phyloP scores from a whole-genome alignment of 2,113 vertebrate genomes.

The Onychorhynchus coronatus region DNA sequence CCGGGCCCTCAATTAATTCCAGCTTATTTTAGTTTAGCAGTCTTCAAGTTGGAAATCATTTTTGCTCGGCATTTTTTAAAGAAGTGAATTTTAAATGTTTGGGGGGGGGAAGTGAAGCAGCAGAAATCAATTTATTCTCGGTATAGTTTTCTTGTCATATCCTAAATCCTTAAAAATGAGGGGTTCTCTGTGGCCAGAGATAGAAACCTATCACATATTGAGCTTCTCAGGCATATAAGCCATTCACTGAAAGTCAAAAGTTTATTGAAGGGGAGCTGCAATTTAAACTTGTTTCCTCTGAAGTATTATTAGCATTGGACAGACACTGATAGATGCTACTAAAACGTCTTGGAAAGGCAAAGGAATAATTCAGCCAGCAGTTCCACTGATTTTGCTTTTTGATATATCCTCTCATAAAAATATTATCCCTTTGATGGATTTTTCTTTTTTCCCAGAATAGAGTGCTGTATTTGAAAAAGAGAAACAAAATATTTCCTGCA shows the following conservation, averaged over 20 bases:
- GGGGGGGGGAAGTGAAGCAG: background rate
- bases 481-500: conserved; percentile 58
- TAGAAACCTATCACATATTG: background rate
- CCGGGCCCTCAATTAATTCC: background rate
- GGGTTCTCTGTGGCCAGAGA: background rate
- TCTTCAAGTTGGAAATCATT: background rate
- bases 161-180: conserved; percentile 9
- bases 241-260: conserved; percentile 15
- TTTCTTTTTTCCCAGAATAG: conserved; percentile 28
- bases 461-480: conserved; percentile 42
- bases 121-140: background rate
- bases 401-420: conserved; percentile 48
- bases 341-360: conserved; percentile 28
- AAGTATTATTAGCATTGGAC: conserved; percentile 27
- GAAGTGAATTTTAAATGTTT: background rate
- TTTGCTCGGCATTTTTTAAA: background rate
- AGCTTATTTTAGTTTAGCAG: background rate
- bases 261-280: conserved; percentile 1
- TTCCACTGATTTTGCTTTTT: conserved; percentile 40
- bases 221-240: background rate
- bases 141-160: background rate
- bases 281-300: conserved; percentile 8
- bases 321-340: conserved; percentile 16
- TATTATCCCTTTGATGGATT: conserved; percentile 46
- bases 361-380: conserved; percentile 24